A percentile compares a stretch with the other conserved stretches of the same genome.
Conservation (phyloP, 2,113 vertebrate species). For the Verasper variegatus region DNA sequence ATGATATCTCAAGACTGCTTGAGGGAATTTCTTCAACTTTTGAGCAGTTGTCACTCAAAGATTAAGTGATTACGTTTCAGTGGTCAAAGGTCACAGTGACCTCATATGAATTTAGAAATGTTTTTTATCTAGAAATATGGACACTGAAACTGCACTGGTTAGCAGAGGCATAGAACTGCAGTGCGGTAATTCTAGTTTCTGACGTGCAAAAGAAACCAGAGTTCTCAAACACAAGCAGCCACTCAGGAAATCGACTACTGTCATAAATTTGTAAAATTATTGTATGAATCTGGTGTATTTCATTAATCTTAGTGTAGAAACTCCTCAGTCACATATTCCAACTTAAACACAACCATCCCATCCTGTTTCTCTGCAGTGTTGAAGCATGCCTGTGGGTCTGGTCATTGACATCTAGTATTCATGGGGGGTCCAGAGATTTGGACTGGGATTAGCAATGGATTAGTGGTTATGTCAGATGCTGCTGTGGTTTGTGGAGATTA, state of each 20-base stretch:
- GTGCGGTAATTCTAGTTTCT: neutral
- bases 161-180: too few species aligned
- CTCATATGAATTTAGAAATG: too few species aligned
- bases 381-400: conserved; percentile 19
- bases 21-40: too few species aligned
- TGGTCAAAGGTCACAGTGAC: too few species aligned
- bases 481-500: conserved; percentile 61
- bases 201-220: neutral
- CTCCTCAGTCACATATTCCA: neutral
- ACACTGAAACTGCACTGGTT: too few species aligned
- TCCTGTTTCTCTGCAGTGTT: conserved; percentile 29
- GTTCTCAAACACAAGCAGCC: neutral
- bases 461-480: conserved; percentile 64
- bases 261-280: neutral
- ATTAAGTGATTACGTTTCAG: too few species aligned
- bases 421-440: conserved; percentile 53
- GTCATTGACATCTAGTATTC: conserved; percentile 27
- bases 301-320: neutral
- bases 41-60: too few species aligned
- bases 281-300: neutral
- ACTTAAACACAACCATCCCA: neutral
- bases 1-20: too few species aligned
- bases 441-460: conserved; percentile 68
- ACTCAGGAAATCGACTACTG: neutral
- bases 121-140: too few species aligned